Evolutionary conservation across 23 tunicate species (phyloP).

Genomic region (Oikopleura dioica): DNA sequence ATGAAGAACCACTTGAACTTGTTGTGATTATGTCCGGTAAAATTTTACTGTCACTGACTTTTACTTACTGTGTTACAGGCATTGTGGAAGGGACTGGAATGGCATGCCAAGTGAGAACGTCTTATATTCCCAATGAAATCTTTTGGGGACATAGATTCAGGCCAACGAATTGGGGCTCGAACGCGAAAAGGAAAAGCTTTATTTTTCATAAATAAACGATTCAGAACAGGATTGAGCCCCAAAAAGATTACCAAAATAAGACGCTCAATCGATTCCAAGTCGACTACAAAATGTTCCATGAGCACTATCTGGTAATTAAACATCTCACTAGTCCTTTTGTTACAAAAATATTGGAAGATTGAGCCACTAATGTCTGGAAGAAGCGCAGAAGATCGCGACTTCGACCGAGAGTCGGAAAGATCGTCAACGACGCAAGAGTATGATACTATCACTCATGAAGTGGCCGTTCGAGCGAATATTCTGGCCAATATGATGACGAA

Average conservation of each 20-base stretch:
- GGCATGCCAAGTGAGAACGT: conserved; percentile 11
- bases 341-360: not conserved
- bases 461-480: too few relatives aligned
- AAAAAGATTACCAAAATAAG: too few relatives aligned
- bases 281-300: not conserved
- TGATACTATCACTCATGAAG: too few relatives aligned
- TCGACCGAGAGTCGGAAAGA: not conserved
- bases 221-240: too few relatives aligned
- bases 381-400: not conserved
- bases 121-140: not conserved
- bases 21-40: conserved; percentile 9
- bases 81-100: conserved; percentile 13
- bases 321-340: not conserved
- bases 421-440: not conserved
- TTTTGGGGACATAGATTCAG: not conserved
- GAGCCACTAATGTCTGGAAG: not conserved
- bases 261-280: not conserved
- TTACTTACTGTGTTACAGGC: not conserved
- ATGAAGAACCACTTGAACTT: not conserved
- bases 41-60: too few relatives aligned
- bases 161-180: not conserved
- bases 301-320: not conserved
- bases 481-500: too few relatives aligned
- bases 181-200: too few relatives aligned
- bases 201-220: too few relatives aligned